These are phyloP conservation scores for Nylanderia fulva DNA, from an alignment of 1,140 invertebrate genomes.

Conservation along the genomic window DNA sequence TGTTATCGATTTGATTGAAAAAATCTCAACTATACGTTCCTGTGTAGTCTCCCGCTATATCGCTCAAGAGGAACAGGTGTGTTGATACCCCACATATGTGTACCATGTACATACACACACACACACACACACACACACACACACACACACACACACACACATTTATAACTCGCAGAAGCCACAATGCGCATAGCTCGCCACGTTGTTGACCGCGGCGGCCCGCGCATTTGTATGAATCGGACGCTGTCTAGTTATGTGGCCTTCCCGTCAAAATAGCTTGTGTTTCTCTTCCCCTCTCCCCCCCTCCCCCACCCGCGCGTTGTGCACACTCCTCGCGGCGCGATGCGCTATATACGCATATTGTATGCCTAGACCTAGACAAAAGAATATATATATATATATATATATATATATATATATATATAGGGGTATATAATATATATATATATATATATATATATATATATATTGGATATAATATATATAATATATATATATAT, in stretches of 20 bases:
- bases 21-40: neutral
- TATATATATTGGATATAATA: too few relatives aligned
- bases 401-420: too few relatives aligned
- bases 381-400: too few relatives aligned
- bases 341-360: neutral
- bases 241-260: constrained; percentile 86
- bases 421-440: too few relatives aligned
- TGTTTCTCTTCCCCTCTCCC: constrained; percentile 78
- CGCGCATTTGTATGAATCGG: constrained; percentile 27
- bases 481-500: too few relatives aligned
- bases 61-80: constrained; percentile 8
- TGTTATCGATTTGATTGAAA: too few relatives aligned
- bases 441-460: too few relatives aligned
- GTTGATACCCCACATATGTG: neutral
- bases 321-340: constrained; percentile 12
- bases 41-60: neutral
- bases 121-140: too few relatives aligned
- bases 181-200: constrained; percentile 60
- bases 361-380: too few relatives aligned
- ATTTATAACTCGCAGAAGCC: neutral
- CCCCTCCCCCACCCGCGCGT: constrained; percentile 52
- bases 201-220: constrained; percentile 9
- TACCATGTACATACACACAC: too few relatives aligned
- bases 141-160: too few relatives aligned
- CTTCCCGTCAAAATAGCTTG: constrained; percentile 92